phyloP scores from a whole-genome alignment of 2,888 invertebrate species.

The Trilocha varians region DNA sequence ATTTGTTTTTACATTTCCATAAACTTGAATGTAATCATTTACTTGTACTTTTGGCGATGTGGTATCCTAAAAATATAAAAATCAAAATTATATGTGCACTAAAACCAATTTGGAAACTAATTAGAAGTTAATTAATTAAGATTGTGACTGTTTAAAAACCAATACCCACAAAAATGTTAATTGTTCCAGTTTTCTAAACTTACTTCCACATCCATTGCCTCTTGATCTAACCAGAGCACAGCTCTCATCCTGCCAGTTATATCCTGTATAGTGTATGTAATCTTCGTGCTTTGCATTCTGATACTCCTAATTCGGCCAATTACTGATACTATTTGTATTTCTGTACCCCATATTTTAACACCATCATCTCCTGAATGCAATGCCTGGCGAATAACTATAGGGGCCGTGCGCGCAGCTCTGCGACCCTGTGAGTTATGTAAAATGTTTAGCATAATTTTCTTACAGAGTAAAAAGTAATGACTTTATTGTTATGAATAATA shows the following conservation, averaged over 20 bases:
- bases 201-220: slow-evolving; percentile 66
- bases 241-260: slow-evolving; percentile 67
- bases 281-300: slow-evolving; percentile 63
- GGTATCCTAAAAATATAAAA: slow-evolving; percentile 43
- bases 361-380: slow-evolving; percentile 63
- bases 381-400: slow-evolving; percentile 63
- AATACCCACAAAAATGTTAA: no score
- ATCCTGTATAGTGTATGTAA: slow-evolving; percentile 66
- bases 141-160: no score
- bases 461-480: no score
- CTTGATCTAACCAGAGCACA: slow-evolving; percentile 64
- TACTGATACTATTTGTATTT: slow-evolving; percentile 59
- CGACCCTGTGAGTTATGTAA: slow-evolving; percentile 44
- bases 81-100: not conserved
- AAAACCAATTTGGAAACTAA: not conserved
- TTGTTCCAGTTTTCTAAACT: slow-evolving; percentile 6
- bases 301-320: slow-evolving; percentile 59
- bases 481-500: not conserved
- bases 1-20: slow-evolving; percentile 64
- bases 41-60: slow-evolving; percentile 61
- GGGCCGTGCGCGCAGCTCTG: slow-evolving; percentile 61
- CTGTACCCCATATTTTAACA: slow-evolving; percentile 66
- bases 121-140: not conserved
- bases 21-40: slow-evolving; percentile 63
- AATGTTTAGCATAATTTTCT: no score